A percentile compares a stretch with the other conserved stretches of the same genome.
phyloP scores from a whole-genome alignment of 92 coral and sea anemone species.

The Heliopora coerulea region DNA sequence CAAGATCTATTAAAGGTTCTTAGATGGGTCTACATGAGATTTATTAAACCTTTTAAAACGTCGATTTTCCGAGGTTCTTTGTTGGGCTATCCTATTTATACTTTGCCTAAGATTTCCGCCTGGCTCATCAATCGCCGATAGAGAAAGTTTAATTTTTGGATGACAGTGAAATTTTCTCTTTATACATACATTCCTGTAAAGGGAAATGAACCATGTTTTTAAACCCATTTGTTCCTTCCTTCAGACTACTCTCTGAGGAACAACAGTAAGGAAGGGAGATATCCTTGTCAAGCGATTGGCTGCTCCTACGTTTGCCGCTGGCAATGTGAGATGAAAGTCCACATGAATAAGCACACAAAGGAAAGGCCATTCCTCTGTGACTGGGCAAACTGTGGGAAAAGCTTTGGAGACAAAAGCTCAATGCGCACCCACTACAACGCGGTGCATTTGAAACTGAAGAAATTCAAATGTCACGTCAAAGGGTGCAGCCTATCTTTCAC shows the following conservation, averaged over 20 bases:
- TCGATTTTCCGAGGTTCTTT: too few relatives aligned
- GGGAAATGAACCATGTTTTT: not conserved
- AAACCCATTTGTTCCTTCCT: slow-evolving; percentile 21
- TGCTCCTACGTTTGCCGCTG: slow-evolving; percentile 54
- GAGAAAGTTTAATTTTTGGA: too few relatives aligned
- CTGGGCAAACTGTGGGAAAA: slow-evolving; percentile 55
- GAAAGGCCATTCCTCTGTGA: slow-evolving; percentile 55
- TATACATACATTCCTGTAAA: too few relatives aligned
- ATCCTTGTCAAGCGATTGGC: slow-evolving; percentile 49
- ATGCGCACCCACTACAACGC: slow-evolving; percentile 56
- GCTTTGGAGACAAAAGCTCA: slow-evolving; percentile 56
- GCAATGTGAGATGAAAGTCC: slow-evolving; percentile 52
- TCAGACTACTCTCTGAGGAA: slow-evolving; percentile 35
- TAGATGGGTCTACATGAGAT: too few relatives aligned
- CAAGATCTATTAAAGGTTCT: too few relatives aligned
- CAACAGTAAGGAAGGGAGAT: slow-evolving; percentile 29
- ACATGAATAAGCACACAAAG: slow-evolving; percentile 55
- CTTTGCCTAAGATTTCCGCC: too few relatives aligned
- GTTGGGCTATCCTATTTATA: too few relatives aligned
- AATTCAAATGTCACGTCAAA: slow-evolving; percentile 53
- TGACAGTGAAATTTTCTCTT: too few relatives aligned
- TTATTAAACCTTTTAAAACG: too few relatives aligned
- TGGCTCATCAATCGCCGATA: too few relatives aligned
- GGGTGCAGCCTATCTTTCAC: slow-evolving; percentile 52
- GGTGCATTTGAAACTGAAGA: slow-evolving; percentile 50